Evolutionary conservation across 2,888 invertebrate genomes (phyloP), one percentile per base, ranked within the genome.

Genomic region (Strigamia crassipes): DNA sequence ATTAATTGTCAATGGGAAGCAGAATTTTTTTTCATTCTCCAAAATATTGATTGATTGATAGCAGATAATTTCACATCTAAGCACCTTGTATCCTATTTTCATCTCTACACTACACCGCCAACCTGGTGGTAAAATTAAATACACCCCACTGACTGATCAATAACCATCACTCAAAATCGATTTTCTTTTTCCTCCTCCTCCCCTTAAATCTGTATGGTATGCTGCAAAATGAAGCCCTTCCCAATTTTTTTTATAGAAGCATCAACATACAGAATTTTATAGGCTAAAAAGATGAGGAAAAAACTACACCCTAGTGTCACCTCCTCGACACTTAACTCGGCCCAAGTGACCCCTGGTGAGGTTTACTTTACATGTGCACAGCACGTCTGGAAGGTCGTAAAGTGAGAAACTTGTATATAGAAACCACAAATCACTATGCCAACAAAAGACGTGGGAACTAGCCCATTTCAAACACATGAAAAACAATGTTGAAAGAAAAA

Each of bases 381-480:
- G 73, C 73, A 73, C 73, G 73, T 73, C 73, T 73, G 13, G 73
- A 73, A 73, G 73, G 73, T 27, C 73, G n/a, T 73, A 73, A 73
- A 73, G 9, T 31, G 31, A 15, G 73, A 73, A 73, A 73, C 73
- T 73, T 73, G 73, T 73, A 31, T 73, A 73, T 56, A 38, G 18
- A n/a, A 12, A 31, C 73, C 73, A 73, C 73, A 73, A 73, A 73
- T 73, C 73, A 27, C 73, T 31, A 31, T 4, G 23, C 27, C 73
- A 73, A 73, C 56, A 56, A 56, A n/a, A 18, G 56, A 8, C 18
- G 56, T 18, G 56, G 18, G 6, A n/a, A n/a, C 56, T 9, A 56
- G 18, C n/a, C n/a, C 21, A 5, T 9, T n/a, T 56, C 56, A 56
- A 56, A 18, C 56, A 56, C 56, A 18, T 18, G 56, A 56, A n/a